Evolutionary conservation across 2,888 invertebrate genomes (phyloP), one percentile per base, ranked within the genome.

Genomic region (Melikaiella ostensackeni): DNA sequence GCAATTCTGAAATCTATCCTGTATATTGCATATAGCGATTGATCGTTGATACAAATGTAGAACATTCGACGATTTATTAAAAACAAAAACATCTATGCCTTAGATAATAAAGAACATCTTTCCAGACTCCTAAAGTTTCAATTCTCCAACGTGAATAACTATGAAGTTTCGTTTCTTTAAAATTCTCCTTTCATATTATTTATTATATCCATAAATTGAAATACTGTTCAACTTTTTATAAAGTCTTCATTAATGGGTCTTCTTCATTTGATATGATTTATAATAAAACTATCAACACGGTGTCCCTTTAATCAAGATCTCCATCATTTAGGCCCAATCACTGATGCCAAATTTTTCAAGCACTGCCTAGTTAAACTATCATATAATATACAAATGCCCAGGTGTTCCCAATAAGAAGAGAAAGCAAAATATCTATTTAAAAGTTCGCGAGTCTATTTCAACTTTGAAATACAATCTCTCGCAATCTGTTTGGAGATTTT

Each of bases 71-170:
- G 50, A 70, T 55, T 70, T 55, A 50, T 70, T 70, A 70, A 50
- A 70, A 70, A 70, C 70, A 70, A 70, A 70, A 70, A 70, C 50
- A 70, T 70, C 30, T 70, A 64, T 30, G 66, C 46, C 27, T 66
- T 46, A 66, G 27, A 27, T 42, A 33, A 50, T 50, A 30, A 50
- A 70, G 70, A 70, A 59, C 27, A 59, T 59, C 13, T 30, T 70
- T 50, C n/a, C 21, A 64, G 42, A 42, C 27, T 64, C 30, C 70
- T 70, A 70, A n/a, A 70, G 11, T 33, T 70, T 70, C 30, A 70
- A 70, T 64, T 64, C 64, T 35, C 64, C 42, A 64, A 42, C 64
- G 42, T 64, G 64, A 38, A 42, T 42, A 64, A 64, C 64, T 64
- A 64, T 50, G 50, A 30, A 70, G n/a, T 64, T 64, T 64, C 50